Evolutionary conservation across 2,797 vertebrate species (phyloP).

Genomic region (Cyprinella venusta): DNA sequence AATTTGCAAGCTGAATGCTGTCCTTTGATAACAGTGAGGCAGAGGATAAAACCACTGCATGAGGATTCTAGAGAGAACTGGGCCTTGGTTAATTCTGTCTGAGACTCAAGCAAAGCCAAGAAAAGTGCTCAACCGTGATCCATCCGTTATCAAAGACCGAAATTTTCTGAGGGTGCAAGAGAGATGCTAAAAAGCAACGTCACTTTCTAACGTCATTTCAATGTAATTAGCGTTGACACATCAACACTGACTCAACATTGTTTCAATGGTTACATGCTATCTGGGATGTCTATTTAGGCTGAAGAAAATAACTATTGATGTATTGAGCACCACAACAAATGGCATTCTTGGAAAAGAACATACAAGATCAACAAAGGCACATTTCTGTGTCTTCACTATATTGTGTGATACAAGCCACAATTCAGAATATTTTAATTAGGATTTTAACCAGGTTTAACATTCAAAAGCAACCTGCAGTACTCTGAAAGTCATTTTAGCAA

Average conservation of each 20-base stretch:
- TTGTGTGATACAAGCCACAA: neutral
- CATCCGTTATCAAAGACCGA: neutral
- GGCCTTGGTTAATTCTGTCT: neutral
- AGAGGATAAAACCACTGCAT: neutral
- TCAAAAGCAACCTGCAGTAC: neutral
- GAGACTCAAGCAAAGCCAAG: conserved; percentile 1
- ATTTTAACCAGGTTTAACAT: neutral
- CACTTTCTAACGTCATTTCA: too few relatives aligned
- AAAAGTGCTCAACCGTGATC: conserved; percentile 20
- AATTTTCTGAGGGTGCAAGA: neutral
- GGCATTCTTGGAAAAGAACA: neutral
- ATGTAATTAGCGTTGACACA: too few relatives aligned
- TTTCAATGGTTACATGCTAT: too few relatives aligned
- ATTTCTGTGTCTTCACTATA: neutral
- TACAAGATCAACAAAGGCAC: neutral
- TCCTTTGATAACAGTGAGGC: neutral
- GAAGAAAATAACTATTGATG: conserved; percentile 23
- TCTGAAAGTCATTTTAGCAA: neutral
- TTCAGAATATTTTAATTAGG: neutral
- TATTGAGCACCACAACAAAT: conserved; percentile 22
- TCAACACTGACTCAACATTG: too few relatives aligned
- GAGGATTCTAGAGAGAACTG: neutral
- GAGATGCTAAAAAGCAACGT: too few relatives aligned
- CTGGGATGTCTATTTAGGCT: neutral
- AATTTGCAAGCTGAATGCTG: neutral